Base-by-base conservation (phyloP, 2,888 invertebrate genomes). In the Caenorhabditis sp. region DNA sequence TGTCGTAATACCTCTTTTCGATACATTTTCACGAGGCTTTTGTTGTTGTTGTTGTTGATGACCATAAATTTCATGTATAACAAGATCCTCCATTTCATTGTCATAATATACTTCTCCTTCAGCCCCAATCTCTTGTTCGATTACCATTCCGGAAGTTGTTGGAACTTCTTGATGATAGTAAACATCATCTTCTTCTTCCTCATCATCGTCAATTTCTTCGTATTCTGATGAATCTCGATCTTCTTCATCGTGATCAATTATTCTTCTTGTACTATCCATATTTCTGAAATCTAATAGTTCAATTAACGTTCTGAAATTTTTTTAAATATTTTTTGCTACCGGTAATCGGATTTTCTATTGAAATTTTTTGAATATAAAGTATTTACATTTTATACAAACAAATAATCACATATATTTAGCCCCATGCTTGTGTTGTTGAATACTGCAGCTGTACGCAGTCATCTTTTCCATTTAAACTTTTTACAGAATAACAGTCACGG, bases 391-490 rank as follows among this genome's bases (percentile, higher is more conserved):
- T 36, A 27, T 31, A 27, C 31, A 58, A 12, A n/a, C 5, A 57
- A 24, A 60, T 60, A 37, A 49, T 21, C 5, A 26, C 21, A 50
- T 8, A 49, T 26, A 49, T 5, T 76, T 50, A 81, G 50, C 81
- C 81, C 76, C 75, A 81, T 10, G 81, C 81, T 12, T 60, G 76
- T 26, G 78, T 79, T n/a, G 74, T 77, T 62, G 78, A 78, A 66
- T 81, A 81, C 58, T 81, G 77, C 10, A 81, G 62, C 5, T 77
- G 72, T 10, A 81, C 55, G n/a, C 75, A 54, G 8, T 62, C 64
- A 4, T 79, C 63, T n/a, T 27, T 59, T 1, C 67, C 69, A n/a
- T 68, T 70, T 12, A 31, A 62, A 49, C 55, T 55, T 53, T 62
- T 66, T 2, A 72, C 63, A 17, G 68, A 59, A 31, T 74, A 78